Base-by-base conservation (phyloP, 2,888 invertebrate species). In the Hypolimnas misippus region DNA sequence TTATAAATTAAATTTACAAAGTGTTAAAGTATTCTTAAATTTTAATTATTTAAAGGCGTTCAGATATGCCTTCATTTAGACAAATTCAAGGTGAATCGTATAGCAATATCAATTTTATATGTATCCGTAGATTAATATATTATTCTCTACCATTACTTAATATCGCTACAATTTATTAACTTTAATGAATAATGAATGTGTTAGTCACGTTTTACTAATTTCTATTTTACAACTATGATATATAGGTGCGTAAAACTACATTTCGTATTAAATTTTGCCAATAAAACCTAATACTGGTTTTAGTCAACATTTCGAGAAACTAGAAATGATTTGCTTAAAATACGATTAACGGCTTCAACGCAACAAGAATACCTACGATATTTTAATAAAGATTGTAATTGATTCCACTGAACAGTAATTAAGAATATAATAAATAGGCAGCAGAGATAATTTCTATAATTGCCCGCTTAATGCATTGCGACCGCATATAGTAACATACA, bases 181-280 rank as follows among this genome's bases (percentile, higher is more conserved):
- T 58, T 55, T 66, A 66, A 64, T 66, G 63, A 66, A 66, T 66
- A 66, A 66, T 61, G 60, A 63, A 66, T 63, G 66, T 57, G 63
- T 66, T 62, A 58, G 58, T 64, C 66, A 64, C 57, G 64, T 64
- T 66, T 58, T 56, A 56, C 64, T 66, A 66, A 66, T 66, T 66
- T 66, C 64, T 66, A 64, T 35, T 56, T 55, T 61, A 64, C 64
- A 62, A 64, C 56, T 66, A 58, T 64, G 64, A 64, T 64, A 59
- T 65, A 62, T 62, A 57, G 51, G 59, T 56, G 55, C 21, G 42
- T 56, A 57, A 65, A 62, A 35, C 17, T 53, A 54, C 53, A 54
- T 51, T 57, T 59, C 64, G 57, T 62, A 64, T 64, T 62, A 58
- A 68, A 68, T 68, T 14, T 66, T 67, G 65, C 68, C 67, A 63